Base-by-base conservation (phyloP, 2,113 vertebrate genomes). In the Rattus rattus region DNA sequence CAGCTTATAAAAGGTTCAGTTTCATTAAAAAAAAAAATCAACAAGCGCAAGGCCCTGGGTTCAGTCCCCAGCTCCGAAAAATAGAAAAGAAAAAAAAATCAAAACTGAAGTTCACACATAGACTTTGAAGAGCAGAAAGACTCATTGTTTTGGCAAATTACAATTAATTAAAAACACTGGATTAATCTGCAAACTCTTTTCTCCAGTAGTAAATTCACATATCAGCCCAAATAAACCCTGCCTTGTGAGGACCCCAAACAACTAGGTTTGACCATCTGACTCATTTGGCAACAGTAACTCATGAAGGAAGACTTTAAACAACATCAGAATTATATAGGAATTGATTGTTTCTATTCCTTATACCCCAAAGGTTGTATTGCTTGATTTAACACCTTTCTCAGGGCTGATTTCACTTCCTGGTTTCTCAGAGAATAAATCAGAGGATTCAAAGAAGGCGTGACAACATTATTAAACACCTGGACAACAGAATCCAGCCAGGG, bases 391-490 rank as follows among this genome's bases (percentile, higher is more conserved):
- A 90, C 69, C 63, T 94, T 96, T 39, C 13, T 83, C 73, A 97
- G 39, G 54, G 97, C 90, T 33, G 77, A 61, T 77, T 94, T 97
- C 14, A 96, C 96, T 69, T 96, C 96, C 36, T 97, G 95, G 61
- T 97, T 97, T 88, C 97, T 96, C n/a, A 97, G 83, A 10, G 92
- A 96, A 8, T 97, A 97, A 77, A 97, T 95, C 90, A 97, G 75
- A 91, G 96, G 96, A 36, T 97, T 97, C 26, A 97, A 94, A 4
- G 94, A 97, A 86, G 96, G 95, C 0, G 94, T 87, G 11, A 97
- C 26, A 26, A 97, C 84, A 69, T 97, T 97, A 59, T 97, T 96
- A 22, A 97, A 93, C 47, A 96, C 61, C 56, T 95, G 96, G 56
- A 95, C 92, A 10, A 95, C 95, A 72, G 96, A 96, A 43, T 96